Evolutionary conservation across 1,140 invertebrate genomes (phyloP), one percentile per base, ranked within the genome.

Genomic region (Proales similis): DNA sequence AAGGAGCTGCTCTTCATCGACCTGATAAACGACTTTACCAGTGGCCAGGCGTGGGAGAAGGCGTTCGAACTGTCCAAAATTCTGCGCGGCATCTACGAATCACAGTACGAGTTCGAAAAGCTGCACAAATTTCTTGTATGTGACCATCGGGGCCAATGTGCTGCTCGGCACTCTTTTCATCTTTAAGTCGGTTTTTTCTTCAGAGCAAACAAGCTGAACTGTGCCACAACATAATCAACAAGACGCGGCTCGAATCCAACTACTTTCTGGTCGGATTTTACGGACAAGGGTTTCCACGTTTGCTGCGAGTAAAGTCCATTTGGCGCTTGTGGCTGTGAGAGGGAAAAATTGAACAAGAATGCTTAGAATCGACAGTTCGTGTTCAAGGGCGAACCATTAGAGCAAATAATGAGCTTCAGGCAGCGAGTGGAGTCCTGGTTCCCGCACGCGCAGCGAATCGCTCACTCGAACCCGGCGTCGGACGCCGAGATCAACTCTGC

Each of bases 321-420:
- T 39, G n/a, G n/a, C n/a, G n/a, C n/a, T n/a, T n/a, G n/a, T n/a
- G n/a, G n/a, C n/a, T n/a, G n/a, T n/a, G n/a, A n/a, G n/a, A n/a
- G n/a, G n/a, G n/a, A n/a, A n/a, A n/a, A n/a, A n/a, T n/a, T n/a
- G n/a, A n/a, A n/a, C n/a, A n/a, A n/a, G n/a, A n/a, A n/a, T n/a
- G n/a, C n/a, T n/a, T n/a, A n/a, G 45, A 57, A 57, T 42, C 39
- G 45, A 39, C 51, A 26, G 6, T 57, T 57, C 32, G 51, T 57
- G 14, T 57, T 57, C 12, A 36, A 42, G 7, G 45, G 51, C 20
- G 51, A 57, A 20, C 51, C 51, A 29, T 14, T 57, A 12, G 51
- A 57, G n/a, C 51, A 57, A 57, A 57, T 57, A 24, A 57, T 57
- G 33, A 57, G 36, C 14, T 57, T 57, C 45, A 24, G 51, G n/a